Percentiles rank a stretch among this genome's conserved stretches.
Evolutionary conservation across 2,888 invertebrate genomes (phyloP).

Genomic region (Camponotus fellah): DNA sequence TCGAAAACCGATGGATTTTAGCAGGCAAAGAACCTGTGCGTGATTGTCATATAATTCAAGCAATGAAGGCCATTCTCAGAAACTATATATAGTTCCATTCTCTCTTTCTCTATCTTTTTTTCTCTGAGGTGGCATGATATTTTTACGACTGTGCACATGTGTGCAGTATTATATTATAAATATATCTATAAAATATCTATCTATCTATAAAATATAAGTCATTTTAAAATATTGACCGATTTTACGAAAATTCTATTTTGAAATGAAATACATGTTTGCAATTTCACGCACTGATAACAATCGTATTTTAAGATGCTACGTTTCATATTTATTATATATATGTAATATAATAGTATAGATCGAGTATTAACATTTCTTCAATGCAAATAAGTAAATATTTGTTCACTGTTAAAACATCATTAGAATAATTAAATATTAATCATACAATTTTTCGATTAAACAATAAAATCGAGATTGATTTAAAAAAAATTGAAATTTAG

Average conservation of each 20-base stretch:
- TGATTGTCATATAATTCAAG: constrained; percentile 61
- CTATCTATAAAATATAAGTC: constrained; percentile 48
- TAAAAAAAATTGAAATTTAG: neutral
- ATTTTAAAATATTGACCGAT: constrained; percentile 39
- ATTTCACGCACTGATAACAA: constrained; percentile 31
- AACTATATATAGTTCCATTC: constrained; percentile 62
- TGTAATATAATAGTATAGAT: neutral
- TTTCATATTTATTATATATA: constrained; percentile 15
- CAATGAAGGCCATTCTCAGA: constrained; percentile 67
- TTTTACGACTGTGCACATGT: neutral
- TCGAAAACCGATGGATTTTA: constrained; percentile 41
- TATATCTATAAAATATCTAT: constrained; percentile 43
- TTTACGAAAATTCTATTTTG: constrained; percentile 39
- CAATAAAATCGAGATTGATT: neutral
- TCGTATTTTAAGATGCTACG: constrained; percentile 7
- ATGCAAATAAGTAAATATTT: neutral
- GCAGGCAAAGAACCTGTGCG: no score
- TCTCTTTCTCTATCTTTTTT: no score
- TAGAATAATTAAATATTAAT: neutral
- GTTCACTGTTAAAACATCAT: neutral
- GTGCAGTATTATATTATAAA: neutral
- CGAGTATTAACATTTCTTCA: neutral
- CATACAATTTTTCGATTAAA: neutral
- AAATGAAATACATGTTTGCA: neutral
- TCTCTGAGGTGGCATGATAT: constrained; percentile 40